These are phyloP conservation scores for Mesorhabditis sp. DNA, from an alignment of 2,888 invertebrate genomes.

Conservation along the genomic window DNA sequence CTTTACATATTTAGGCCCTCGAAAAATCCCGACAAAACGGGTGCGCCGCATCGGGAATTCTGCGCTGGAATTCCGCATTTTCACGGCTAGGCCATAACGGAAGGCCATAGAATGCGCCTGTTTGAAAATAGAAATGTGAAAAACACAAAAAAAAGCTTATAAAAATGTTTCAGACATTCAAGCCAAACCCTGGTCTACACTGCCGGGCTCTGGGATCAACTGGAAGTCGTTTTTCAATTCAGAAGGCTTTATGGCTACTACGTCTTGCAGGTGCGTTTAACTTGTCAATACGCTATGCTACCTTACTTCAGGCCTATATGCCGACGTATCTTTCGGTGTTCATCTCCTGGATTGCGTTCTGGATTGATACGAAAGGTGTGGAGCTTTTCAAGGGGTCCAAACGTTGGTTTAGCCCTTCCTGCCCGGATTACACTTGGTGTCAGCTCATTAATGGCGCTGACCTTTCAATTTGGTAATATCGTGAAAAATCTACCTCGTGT, in stretches of 20 bases:
- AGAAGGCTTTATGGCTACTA: conserved; percentile 57
- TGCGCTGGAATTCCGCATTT: no score
- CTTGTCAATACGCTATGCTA: not conserved
- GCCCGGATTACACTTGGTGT: conserved; percentile 57
- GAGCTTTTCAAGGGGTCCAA: not conserved
- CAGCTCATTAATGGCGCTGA: conserved; percentile 50
- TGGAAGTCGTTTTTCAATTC: conserved; percentile 55
- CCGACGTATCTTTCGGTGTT: conserved; percentile 58
- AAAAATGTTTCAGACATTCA: conserved; percentile 30
- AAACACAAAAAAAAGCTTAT: not conserved
- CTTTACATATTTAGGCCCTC: no score
- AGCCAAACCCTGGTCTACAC: conserved; percentile 54
- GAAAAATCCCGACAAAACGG: no score
- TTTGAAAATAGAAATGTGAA: no score
- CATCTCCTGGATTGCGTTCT: conserved; percentile 58
- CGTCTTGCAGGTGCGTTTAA: conserved; percentile 45
- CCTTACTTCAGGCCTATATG: conserved; percentile 50
- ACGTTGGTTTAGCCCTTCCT: conserved; percentile 39
- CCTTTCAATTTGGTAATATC: conserved; percentile 57
- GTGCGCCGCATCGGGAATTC: no score
- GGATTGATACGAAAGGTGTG: conserved; percentile 56
- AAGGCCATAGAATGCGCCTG: no score
- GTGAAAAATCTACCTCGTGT: conserved; percentile 56
- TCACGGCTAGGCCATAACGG: no score
- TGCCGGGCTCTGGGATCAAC: conserved; percentile 57